Evolutionary conservation across 2,888 invertebrate genomes (phyloP).

Genomic region (Cantharis nigra): DNA sequence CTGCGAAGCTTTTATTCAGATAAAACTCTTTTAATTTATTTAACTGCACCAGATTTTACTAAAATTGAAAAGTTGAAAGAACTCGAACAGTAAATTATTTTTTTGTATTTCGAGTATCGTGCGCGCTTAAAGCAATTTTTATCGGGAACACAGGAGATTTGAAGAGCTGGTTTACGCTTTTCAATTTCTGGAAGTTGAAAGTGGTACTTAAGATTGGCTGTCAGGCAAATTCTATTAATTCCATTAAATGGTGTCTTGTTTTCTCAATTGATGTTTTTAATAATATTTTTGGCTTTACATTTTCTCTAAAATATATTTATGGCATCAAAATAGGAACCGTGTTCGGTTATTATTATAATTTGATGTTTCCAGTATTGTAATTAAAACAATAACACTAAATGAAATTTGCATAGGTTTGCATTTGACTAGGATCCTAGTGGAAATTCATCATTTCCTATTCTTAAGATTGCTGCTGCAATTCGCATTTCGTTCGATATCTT

Average conservation of each 20-base stretch:
- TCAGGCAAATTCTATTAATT: slow-evolving; percentile 15
- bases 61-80: neutral
- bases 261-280: neutral
- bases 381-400: neutral
- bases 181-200: slow-evolving; percentile 9
- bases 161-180: slow-evolving; percentile 4
- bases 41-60: neutral
- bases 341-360: neutral
- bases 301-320: neutral
- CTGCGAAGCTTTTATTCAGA: neutral
- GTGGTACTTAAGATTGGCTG: slow-evolving; percentile 13
- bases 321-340: neutral
- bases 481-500: neutral
- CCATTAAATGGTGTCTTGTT: neutral
- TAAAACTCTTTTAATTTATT: neutral
- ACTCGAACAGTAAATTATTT: neutral
- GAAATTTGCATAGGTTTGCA: neutral
- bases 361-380: neutral
- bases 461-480: neutral
- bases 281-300: neutral
- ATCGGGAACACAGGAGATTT: slow-evolving; percentile 3
- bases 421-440: neutral
- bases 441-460: neutral
- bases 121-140: neutral
- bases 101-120: neutral